Base-by-base conservation (phyloP, 2,113 vertebrate species). In the Tonatia bakeri region DNA sequence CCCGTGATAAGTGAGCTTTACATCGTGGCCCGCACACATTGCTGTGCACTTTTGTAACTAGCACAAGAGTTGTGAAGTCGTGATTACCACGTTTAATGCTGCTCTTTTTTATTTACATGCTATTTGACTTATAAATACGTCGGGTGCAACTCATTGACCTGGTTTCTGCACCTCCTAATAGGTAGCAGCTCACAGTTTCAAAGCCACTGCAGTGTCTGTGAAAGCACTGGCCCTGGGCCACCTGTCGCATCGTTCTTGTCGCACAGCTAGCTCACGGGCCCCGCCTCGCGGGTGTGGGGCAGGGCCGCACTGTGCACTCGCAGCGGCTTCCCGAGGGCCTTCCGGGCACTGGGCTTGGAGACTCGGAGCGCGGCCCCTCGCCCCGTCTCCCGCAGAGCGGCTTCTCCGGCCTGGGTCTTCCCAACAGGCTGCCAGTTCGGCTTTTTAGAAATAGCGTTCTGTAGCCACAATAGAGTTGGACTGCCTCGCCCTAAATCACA, bases 41-140 rank as follows among this genome's bases (percentile, higher is more conserved):
- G 28, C 26, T 28, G 9, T 47, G 70, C 59, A 24, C 17, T 0
- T 70, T 70, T 33, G 2, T 56, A 13, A 56, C 38, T 10, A 11
- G n/a, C 24, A 13, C 65, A 22, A 56, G 67, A 20, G 45, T 76
- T 38, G 1, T 3, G 50, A 69, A 45, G 19, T 47, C n/a, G 5
- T 1, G 6, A 0, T 36, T 2, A 9, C 61, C 16, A 0, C 4
- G 3, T 56, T 52, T 10, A 7, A 8, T 17, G 7, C 26, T 16
- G 11, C 33, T 16, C 26, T 16, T n/a, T 38, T 36, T n/a, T 5
- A 3, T 10, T 13, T 11, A 11, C 56, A 2, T 28, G 11, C 50
- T 52, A 0, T 50, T 38, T 73, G 40, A 12, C 43, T 19, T 64
- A 8, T 47, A 38, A 59, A 61, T 12, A 26, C 7, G 2, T 28